Evolutionary conservation across 2,113 vertebrate genomes (phyloP).

Genomic region (Solenodon paradoxus): DNA sequence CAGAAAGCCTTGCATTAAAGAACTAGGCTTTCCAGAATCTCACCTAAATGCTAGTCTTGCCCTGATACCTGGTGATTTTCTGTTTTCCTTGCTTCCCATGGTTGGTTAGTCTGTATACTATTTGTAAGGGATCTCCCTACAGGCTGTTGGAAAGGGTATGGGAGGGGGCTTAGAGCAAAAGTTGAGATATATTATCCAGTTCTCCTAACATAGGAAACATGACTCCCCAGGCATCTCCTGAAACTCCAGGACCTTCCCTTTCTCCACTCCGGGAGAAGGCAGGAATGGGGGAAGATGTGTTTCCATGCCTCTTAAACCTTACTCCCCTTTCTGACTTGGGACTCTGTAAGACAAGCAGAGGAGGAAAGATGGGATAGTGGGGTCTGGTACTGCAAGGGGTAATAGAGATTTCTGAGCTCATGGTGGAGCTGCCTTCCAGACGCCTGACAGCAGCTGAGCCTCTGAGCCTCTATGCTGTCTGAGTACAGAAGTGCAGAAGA

Average conservation of each 20-base stretch:
- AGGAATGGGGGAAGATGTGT: not conserved
- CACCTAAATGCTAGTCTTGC: constrained; percentile 7
- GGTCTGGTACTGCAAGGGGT: not conserved
- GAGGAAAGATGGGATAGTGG: not conserved
- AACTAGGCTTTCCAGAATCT: constrained; percentile 29
- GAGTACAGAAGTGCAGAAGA: not conserved
- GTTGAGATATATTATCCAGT: not conserved
- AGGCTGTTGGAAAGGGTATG: not conserved
- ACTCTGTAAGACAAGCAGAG: not conserved
- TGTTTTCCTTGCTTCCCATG: not conserved
- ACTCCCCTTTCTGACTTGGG: not conserved
- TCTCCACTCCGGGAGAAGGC: constrained; percentile 13
- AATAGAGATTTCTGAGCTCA: not conserved
- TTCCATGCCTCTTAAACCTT: not conserved
- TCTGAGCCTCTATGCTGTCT: not conserved
- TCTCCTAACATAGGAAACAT: constrained; percentile 26
- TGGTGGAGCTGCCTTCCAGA: not conserved
- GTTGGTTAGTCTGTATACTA: not conserved
- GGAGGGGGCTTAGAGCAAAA: not conserved
- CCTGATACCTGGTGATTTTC: not conserved
- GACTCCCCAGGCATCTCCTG: constrained; percentile 1
- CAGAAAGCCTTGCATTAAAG: constrained; percentile 21
- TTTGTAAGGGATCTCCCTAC: constrained; percentile 36
- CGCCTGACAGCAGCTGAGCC: not conserved
- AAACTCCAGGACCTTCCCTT: constrained; percentile 42